These are phyloP conservation scores for Mesorhabditis sp. DNA, from an alignment of 2,888 invertebrate species.

Conservation along the genomic window DNA sequence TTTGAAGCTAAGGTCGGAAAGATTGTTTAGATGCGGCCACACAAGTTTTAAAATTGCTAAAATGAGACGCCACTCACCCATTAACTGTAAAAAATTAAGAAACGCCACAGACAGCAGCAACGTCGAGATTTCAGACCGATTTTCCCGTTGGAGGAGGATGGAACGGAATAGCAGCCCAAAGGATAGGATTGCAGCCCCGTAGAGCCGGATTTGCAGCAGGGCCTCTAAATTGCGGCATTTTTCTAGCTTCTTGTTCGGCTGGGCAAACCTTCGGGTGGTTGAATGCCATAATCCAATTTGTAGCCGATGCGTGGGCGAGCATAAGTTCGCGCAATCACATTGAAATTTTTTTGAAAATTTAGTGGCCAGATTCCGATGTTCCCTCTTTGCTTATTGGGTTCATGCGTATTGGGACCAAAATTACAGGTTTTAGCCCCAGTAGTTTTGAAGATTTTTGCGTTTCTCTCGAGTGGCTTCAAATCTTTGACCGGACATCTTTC, in stretches of 20 bases:
- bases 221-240: constrained; percentile 9
- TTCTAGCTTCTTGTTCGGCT: too few species aligned
- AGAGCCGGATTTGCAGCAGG: constrained; percentile 19
- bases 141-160: constrained; percentile 28
- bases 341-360: background rate
- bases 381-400: too few species aligned
- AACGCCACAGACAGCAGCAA: constrained; percentile 22
- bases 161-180: constrained; percentile 29
- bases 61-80: constrained; percentile 13
- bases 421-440: background rate
- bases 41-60: background rate
- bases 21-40: background rate
- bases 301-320: constrained; percentile 18
- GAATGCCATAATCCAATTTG: constrained; percentile 18
- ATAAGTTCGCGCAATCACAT: background rate
- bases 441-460: too few species aligned
- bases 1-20: too few species aligned
- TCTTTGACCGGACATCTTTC: background rate
- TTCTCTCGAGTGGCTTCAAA: constrained; percentile 14
- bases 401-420: too few species aligned
- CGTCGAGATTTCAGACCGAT: constrained; percentile 25
- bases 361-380: too few species aligned
- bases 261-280: too few species aligned
- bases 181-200: constrained; percentile 24
- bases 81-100: constrained; percentile 19